Evolutionary conservation across 35 echinoderm and acorn worm genomes (phyloP).

Genomic region (Strongylocentrotus purpuratus): DNA sequence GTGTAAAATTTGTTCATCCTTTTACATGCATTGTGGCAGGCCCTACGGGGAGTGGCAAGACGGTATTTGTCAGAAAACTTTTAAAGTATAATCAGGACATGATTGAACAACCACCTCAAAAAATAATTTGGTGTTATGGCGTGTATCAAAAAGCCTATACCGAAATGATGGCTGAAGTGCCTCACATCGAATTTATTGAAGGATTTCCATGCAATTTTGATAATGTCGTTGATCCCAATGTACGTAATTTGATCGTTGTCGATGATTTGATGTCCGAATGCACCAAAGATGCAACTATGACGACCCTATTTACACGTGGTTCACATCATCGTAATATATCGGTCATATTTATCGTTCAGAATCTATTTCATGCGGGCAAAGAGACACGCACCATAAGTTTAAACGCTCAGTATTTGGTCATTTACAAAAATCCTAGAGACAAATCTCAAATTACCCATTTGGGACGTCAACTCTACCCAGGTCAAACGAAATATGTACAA

Average conservation of each 20-base stretch:
- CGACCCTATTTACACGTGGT: too few relatives aligned
- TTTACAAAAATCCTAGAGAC: conserved; percentile 83
- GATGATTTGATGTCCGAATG: too few relatives aligned
- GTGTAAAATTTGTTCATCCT: conserved; percentile 47
- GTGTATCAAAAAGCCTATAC: too few relatives aligned
- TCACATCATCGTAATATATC: conserved; percentile 72
- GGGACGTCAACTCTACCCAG: conserved; percentile 75
- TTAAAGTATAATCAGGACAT: too few relatives aligned
- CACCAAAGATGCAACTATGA: too few relatives aligned
- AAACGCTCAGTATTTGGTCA: conserved; percentile 75
- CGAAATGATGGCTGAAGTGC: conserved; percentile 49
- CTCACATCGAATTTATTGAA: conserved; percentile 62
- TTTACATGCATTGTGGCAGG: too few relatives aligned
- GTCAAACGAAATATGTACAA: conserved; percentile 55
- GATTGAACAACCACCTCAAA: too few relatives aligned
- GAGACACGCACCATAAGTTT: conserved; percentile 75
- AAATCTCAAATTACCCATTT: conserved; percentile 58
- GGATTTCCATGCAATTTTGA: conserved; percentile 57
- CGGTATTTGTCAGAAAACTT: too few relatives aligned
- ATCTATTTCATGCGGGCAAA: conserved; percentile 65
- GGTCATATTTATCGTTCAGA: conserved; percentile 65
- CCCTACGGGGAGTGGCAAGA: too few relatives aligned
- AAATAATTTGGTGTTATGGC: too few relatives aligned
- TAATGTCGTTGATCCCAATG: conserved; percentile 40
- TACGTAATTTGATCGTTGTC: conserved; percentile 67